A percentile compares a stretch with the other conserved stretches of the same genome.
These are phyloP conservation scores for Ceryle rudis DNA, from an alignment of 2,797 vertebrate species.

Conservation along the genomic window DNA sequence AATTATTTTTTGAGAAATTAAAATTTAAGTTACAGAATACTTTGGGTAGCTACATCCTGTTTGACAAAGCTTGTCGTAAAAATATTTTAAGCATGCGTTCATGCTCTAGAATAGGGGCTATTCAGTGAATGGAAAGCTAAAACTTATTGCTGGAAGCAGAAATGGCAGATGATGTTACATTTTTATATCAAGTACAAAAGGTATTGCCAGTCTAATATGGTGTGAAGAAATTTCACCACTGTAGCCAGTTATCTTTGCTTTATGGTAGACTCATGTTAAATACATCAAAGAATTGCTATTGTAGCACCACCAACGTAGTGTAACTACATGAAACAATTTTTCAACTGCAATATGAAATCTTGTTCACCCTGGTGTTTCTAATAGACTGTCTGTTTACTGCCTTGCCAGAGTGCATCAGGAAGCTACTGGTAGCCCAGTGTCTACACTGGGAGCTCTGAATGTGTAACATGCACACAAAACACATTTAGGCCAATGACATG, in stretches of 20 bases:
- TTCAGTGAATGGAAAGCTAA: neutral
- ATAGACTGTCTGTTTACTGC: neutral
- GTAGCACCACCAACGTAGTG: neutral
- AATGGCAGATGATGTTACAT: neutral
- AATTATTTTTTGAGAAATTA: neutral
- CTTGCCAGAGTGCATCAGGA: neutral
- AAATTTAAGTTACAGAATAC: neutral
- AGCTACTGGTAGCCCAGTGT: neutral
- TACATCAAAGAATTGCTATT: neutral
- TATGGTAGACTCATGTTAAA: neutral
- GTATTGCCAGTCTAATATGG: neutral
- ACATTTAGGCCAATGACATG: fast-evolving
- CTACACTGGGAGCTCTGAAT: neutral
- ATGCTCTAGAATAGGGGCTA: neutral
- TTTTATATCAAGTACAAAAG: neutral
- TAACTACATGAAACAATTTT: neutral
- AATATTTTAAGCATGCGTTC: neutral
- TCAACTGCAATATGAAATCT: fast-evolving
- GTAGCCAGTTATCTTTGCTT: neutral
- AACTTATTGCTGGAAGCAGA: neutral
- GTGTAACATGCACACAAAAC: fast-evolving
- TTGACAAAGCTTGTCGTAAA: neutral
- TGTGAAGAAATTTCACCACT: neutral
- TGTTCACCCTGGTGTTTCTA: neutral
- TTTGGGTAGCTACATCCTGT: neutral